Conservation (phyloP, 2,888 invertebrate species). For the Mesorhabditis belari region DNA sequence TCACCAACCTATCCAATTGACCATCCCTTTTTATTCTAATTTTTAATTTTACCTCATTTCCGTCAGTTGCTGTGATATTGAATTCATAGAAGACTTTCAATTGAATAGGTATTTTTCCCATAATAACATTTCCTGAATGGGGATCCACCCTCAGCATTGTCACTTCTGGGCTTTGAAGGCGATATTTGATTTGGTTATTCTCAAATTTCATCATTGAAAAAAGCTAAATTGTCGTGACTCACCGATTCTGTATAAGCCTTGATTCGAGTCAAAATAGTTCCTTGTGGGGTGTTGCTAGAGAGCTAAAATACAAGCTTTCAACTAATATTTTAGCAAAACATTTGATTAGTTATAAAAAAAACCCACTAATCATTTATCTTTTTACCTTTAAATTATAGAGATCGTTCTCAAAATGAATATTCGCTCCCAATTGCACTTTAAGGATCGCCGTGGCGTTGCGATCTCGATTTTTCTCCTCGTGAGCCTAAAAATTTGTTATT, state of each 20-base stretch:
- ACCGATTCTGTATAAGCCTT: conserved; percentile 20
- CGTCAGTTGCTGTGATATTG: conserved; percentile 31
- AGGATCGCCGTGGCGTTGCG: conserved; percentile 36
- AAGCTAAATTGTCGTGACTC: not conserved
- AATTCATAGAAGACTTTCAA: not conserved
- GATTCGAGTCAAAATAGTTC: conserved; percentile 18
- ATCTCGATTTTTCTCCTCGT: conserved; percentile 34
- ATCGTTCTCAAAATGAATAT: conserved; percentile 27
- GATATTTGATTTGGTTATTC: not conserved
- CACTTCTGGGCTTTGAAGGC: not conserved
- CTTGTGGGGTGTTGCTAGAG: conserved; percentile 15
- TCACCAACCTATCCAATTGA: no score
- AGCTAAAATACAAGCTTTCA: conserved; percentile 13
- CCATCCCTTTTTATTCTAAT: no score
- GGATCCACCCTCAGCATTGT: conserved; percentile 12
- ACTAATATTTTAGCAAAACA: no score
- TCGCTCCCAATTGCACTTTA: conserved; percentile 18
- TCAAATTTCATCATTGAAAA: not conserved
- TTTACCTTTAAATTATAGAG: conserved; percentile 15
- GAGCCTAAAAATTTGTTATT: conserved; percentile 44
- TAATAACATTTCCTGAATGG: conserved; percentile 19
- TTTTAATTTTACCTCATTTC: conserved; percentile 20
- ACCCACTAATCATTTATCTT: not conserved
- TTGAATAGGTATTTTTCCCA: conserved; percentile 14
- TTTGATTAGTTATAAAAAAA: no score